Evolutionary conservation across 2,888 invertebrate genomes (phyloP), one percentile per base, ranked within the genome.

Genomic region (Pardosa pseudoannulata): DNA sequence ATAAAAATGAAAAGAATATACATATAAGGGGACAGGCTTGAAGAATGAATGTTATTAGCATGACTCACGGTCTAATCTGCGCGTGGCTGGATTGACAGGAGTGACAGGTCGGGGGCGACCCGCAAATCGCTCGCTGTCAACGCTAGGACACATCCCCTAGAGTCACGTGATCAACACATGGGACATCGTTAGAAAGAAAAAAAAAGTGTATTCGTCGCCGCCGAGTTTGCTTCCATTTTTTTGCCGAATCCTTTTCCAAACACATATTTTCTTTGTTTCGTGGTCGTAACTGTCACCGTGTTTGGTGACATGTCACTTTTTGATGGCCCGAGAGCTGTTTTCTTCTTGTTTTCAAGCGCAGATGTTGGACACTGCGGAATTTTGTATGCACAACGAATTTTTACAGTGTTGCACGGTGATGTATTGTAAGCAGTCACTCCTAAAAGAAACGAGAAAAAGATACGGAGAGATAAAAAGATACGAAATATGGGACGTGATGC

Each of bases 31-130:
- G 56, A 56, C 5, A 46, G 56, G 23, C 2, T 5, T 56, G 23
- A 56, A 56, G 56, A 56, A 56, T 56, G 23, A 23, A 72, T 83
- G 64, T 73, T 79, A 86, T 86, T 70, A 65, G 62, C 74, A 32
- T 86, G 85, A 79, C 74, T 86, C 85, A 85, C 46, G 56, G 29
- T n/a, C 83, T 85, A 85, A 85, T 85, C 83, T 73, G 74, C 79
- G 79, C 79, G 79, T 85, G 79, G 74, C 74, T 36, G n/a, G 7
- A 56, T 72, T 79, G 79, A 79, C 79, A 86, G 62, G 64, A 79
- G 73, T 79, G 79, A 79, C 79, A 79, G 85, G 62, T 64, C 62
- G 62, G 74, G 85, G 85, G 76, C 74, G 70, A 76, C 75, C 70
- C 71, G 39, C 50, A 76, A 65, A 23, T 62, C 68, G 67, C 73